Evolutionary conservation across 2,113 vertebrate species (phyloP).

Genomic region (Melanerpes aurifrons): DNA sequence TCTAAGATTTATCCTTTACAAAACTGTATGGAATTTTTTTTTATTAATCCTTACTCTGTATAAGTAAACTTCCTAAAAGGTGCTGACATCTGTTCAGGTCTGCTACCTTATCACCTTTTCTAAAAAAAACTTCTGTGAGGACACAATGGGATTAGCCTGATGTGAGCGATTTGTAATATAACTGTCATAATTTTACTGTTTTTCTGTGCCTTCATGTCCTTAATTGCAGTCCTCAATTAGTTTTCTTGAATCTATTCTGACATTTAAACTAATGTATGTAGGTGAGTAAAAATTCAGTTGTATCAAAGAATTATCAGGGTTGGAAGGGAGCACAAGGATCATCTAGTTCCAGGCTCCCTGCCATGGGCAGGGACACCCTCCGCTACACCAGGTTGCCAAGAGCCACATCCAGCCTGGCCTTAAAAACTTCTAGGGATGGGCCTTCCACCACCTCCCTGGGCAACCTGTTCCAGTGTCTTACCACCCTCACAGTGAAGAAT

Average conservation of each 20-base stretch:
- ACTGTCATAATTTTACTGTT: neutral
- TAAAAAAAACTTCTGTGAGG: neutral
- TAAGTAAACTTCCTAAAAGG: neutral
- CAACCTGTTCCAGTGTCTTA: too few species aligned
- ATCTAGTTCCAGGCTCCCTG: too few species aligned
- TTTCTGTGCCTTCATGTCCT: neutral
- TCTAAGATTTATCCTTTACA: neutral
- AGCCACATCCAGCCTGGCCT: too few species aligned
- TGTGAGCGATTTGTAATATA: neutral
- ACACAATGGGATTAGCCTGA: neutral
- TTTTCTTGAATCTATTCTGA: neutral
- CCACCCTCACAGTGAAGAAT: too few species aligned
- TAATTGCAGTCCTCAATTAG: neutral
- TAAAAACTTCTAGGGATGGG: too few species aligned
- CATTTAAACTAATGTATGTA: neutral
- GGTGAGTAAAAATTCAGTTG: neutral
- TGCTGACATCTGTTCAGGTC: neutral
- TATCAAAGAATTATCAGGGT: too few species aligned
- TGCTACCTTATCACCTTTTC: neutral
- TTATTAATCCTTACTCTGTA: neutral
- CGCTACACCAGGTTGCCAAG: too few species aligned
- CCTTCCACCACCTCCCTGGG: too few species aligned
- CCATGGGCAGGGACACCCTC: too few species aligned
- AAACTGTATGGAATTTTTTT: neutral
- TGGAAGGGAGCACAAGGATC: too few species aligned